Evolutionary conservation across 2,888 invertebrate species (phyloP).

Genomic region (Lochmaea capreae): DNA sequence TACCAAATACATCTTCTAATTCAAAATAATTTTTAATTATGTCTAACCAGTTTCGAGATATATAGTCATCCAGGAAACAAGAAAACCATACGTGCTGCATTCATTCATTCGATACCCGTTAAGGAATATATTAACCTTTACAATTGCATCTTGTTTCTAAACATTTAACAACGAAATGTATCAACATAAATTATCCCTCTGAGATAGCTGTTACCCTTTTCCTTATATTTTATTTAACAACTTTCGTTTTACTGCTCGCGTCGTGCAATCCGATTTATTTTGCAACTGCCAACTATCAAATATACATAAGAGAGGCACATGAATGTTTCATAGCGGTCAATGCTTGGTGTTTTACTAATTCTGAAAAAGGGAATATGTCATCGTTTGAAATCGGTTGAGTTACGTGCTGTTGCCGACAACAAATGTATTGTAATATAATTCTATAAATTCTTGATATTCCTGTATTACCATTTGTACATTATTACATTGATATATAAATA

Average conservation of each 20-base stretch:
- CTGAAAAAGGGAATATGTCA: conserved; percentile 37
- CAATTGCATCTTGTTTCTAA: conserved; percentile 36
- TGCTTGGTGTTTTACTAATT: conserved; percentile 41
- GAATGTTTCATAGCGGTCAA: conserved; percentile 42
- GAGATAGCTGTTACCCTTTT: conserved; percentile 48
- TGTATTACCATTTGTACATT: not conserved
- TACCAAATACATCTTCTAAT: not conserved
- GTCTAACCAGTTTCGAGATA: conserved; percentile 26
- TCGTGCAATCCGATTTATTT: conserved; percentile 44
- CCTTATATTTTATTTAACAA: conserved; percentile 51
- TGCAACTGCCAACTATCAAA: conserved; percentile 38
- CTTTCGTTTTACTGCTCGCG: conserved; percentile 47
- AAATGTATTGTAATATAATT: conserved; percentile 10
- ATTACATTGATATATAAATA: not conserved
- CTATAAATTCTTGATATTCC: conserved; percentile 1
- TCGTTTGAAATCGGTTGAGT: conserved; percentile 24
- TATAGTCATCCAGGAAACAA: conserved; percentile 32
- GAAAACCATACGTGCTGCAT: conserved; percentile 19
- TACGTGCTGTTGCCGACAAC: not conserved
- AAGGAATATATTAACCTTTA: conserved; percentile 52
- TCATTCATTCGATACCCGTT: conserved; percentile 26
- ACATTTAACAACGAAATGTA: conserved; percentile 23
- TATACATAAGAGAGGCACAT: conserved; percentile 25
- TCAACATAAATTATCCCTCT: conserved; percentile 48
- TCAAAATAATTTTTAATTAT: not conserved